Percentiles rank a stretch among this genome's conserved stretches.
Evolutionary conservation across 1,140 invertebrate species (phyloP).

Genomic region (Drosophila melanica): DNA sequence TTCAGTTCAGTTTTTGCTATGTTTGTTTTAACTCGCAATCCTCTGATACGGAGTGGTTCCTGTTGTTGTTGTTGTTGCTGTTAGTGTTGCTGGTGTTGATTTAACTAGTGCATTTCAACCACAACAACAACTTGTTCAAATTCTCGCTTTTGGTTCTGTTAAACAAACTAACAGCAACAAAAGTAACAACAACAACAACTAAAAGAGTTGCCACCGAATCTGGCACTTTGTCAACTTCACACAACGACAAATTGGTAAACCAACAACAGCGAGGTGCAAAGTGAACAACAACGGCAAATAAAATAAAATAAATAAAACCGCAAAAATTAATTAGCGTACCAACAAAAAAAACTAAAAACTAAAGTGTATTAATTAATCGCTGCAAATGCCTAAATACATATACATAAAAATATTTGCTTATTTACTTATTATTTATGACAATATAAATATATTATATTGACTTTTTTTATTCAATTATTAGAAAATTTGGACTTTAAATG

Average conservation of each 20-base stretch:
- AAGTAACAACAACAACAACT: slow-evolving; percentile 25
- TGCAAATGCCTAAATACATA: neutral
- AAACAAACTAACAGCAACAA: slow-evolving; percentile 50
- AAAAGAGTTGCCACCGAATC: slow-evolving; percentile 40
- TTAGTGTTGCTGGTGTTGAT: slow-evolving; percentile 32
- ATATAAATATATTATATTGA: too few species aligned
- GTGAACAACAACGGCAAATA: slow-evolving; percentile 46
- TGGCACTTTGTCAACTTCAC: slow-evolving; percentile 59
- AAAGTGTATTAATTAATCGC: slow-evolving; percentile 56
- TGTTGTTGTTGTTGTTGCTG: slow-evolving; percentile 16
- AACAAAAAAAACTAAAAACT: slow-evolving; percentile 43
- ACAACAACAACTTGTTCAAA: slow-evolving; percentile 55
- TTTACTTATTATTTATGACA: neutral
- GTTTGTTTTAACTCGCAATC: slow-evolving; percentile 55
- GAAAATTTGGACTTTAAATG: too few species aligned
- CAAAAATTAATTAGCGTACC: slow-evolving; percentile 60
- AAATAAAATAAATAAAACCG: slow-evolving; percentile 49
- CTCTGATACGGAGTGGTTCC: slow-evolving; percentile 32
- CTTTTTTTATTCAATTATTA: neutral
- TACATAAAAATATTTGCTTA: neutral
- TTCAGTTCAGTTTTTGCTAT: slow-evolving; percentile 44
- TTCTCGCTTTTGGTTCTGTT: slow-evolving; percentile 54
- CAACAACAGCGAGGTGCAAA: slow-evolving; percentile 44
- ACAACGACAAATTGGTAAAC: slow-evolving; percentile 52
- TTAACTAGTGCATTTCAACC: slow-evolving; percentile 42